Evolutionary conservation across 2,888 invertebrate genomes (phyloP), one percentile per base, ranked within the genome.

Genomic region (Hypena proboscidalis): DNA sequence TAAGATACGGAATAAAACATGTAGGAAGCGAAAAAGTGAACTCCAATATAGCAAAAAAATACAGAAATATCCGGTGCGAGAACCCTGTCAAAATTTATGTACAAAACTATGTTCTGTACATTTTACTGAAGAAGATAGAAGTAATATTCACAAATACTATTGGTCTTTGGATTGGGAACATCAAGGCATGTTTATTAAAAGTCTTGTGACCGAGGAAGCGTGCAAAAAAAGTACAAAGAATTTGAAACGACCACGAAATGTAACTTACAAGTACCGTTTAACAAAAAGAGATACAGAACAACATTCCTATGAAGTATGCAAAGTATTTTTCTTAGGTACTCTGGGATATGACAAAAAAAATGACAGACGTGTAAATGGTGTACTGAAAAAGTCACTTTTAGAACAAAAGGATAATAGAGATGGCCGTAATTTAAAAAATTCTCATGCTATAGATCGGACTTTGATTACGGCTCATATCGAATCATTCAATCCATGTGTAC

Each of bases 371-470:
- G 35, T 46, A 40, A 11, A 35, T 39, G 9, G 14, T 35, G 35
- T 40, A 8, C 26, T 46, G 39, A 39, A 39, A 39, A 45, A 39
- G 32, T 31, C 35, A 26, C 13, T 46, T 35, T 26, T 35, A 31
- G 39, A 34, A 11, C 38, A 45, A 39, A 44, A 44, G 29, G 44
- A 45, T 39, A 34, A 45, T 35, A 39, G 39, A 15, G 45, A 39
- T 39, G 45, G 39, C 30, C 36, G 36, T 26, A 31, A 43, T 36
- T 43, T 35, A 19, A 35, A 39, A 34, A 26, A n/a, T n/a, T n/a
- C n/a, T n/a, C n/a, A n/a, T n/a, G n/a, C n/a, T n/a, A n/a, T n/a
- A n/a, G 38, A 45, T 39, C 27, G 29, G 8, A 33, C 32, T 33
- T 33, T 37, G 27, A 33, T 44, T 22, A 44, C 37, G 19, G 33